Evolutionary conservation across 2,113 vertebrate species (phyloP).

Genomic region (Sialia sialis): DNA sequence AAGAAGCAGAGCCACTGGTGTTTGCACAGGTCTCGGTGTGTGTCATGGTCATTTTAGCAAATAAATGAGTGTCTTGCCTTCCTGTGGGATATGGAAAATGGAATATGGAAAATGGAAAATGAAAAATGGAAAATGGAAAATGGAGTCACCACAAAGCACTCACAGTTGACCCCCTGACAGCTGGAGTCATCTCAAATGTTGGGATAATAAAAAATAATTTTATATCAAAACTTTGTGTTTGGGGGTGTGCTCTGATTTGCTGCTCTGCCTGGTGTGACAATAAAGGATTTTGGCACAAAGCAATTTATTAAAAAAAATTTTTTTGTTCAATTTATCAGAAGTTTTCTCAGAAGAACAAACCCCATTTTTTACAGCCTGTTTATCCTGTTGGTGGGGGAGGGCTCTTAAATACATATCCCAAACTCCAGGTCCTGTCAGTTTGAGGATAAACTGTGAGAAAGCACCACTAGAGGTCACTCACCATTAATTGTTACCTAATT

Average conservation of each 20-base stretch:
- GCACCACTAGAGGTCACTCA: conserved; percentile 57
- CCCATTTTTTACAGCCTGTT: not conserved
- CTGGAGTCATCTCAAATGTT: not conserved
- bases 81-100: not conserved
- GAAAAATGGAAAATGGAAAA: not conserved
- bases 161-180: not conserved
- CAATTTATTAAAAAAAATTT: not conserved
- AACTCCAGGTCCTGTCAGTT: not conserved
- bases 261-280: not conserved
- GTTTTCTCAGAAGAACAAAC: not conserved
- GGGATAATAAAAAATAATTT: not conserved
- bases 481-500: conserved; percentile 50
- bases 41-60: not conserved
- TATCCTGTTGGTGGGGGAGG: not conserved
- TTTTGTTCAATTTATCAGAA: not conserved
- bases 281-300: not conserved
- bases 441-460: not conserved
- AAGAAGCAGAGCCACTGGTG: not conserved
- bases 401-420: accelerated
- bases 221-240: accelerated
- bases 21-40: not conserved
- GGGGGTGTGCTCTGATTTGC: not conserved
- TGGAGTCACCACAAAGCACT: not conserved
- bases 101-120: not conserved
- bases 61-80: not conserved